Evolutionary conservation across 2,888 invertebrate species (phyloP).

Genomic region (Stegana nigrithorax): DNA sequence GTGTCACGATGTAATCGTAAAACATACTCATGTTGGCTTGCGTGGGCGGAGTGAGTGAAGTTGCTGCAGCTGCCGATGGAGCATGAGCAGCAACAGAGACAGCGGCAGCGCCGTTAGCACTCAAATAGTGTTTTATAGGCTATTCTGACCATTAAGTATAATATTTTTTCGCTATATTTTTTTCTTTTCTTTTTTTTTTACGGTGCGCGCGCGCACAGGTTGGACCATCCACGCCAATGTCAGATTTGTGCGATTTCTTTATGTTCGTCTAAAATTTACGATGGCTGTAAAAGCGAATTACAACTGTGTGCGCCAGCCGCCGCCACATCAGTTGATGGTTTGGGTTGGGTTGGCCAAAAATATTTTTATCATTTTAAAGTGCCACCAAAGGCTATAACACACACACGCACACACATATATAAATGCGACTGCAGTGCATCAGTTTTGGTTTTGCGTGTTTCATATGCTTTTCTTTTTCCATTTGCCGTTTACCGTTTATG

Average conservation of each 20-base stretch:
- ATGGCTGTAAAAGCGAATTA: constrained; percentile 45
- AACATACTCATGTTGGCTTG: not conserved
- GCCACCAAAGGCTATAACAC: too few species aligned
- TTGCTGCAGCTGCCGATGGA: not conserved
- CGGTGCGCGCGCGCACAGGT: too few species aligned
- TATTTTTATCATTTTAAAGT: constrained; percentile 52
- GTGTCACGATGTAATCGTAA: not conserved
- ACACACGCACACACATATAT: not conserved
- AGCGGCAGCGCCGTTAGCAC: not conserved
- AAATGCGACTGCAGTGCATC: too few species aligned
- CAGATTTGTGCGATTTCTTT: constrained; percentile 35
- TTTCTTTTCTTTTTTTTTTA: too few species aligned
- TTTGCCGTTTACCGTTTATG: too few species aligned
- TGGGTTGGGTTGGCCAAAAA: constrained; percentile 35
- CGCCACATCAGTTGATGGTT: too few species aligned
- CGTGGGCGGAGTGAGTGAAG: not conserved
- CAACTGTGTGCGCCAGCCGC: constrained; percentile 18
- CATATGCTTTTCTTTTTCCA: too few species aligned
- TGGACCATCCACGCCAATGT: constrained; percentile 41
- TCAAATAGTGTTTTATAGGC: constrained; percentile 13
- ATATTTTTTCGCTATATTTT: not conserved
- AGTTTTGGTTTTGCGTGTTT: too few species aligned
- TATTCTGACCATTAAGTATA: constrained; percentile 34
- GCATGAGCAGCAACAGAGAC: too few species aligned
- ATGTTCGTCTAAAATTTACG: constrained; percentile 47